Conservation (phyloP, 2,797 vertebrate species). For the Rhodeus uyekii region DNA sequence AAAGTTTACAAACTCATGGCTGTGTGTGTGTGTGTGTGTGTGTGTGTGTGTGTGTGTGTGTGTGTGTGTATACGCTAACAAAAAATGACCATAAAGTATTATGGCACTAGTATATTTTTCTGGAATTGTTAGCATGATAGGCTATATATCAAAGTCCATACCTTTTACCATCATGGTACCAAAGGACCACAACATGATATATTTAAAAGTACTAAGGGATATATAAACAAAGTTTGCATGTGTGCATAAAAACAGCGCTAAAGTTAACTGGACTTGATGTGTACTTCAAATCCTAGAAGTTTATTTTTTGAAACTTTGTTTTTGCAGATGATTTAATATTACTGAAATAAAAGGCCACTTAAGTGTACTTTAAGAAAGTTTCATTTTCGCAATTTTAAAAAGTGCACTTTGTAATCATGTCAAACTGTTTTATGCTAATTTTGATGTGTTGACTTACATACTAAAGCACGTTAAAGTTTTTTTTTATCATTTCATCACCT, state of each 20-base stretch:
- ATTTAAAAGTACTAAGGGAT: neutral
- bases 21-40: neutral
- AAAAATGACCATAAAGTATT: neutral
- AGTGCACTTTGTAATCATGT: neutral
- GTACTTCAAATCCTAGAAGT: neutral
- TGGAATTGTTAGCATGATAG: neutral
- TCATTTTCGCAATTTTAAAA: too few species aligned
- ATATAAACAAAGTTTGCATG: neutral
- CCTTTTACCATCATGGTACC: neutral
- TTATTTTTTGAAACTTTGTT: neutral
- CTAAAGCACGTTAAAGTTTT: neutral
- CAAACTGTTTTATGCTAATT: neutral
- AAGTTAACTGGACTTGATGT: neutral
- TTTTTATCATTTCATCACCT: too few species aligned
- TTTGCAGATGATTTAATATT: neutral
- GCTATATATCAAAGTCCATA: neutral
- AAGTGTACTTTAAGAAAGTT: neutral
- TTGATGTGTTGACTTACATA: neutral
- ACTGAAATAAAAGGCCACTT: neutral
- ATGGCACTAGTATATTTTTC: neutral
- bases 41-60: neutral
- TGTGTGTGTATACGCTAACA: neutral
- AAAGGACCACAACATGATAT: neutral
- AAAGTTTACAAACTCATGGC: slow-evolving; percentile 25
- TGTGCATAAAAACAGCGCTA: neutral